A percentile compares a stretch with the other conserved stretches of the same genome.
phyloP scores from a whole-genome alignment of 1,140 invertebrate genomes.

The Hycleus phaleratus region DNA sequence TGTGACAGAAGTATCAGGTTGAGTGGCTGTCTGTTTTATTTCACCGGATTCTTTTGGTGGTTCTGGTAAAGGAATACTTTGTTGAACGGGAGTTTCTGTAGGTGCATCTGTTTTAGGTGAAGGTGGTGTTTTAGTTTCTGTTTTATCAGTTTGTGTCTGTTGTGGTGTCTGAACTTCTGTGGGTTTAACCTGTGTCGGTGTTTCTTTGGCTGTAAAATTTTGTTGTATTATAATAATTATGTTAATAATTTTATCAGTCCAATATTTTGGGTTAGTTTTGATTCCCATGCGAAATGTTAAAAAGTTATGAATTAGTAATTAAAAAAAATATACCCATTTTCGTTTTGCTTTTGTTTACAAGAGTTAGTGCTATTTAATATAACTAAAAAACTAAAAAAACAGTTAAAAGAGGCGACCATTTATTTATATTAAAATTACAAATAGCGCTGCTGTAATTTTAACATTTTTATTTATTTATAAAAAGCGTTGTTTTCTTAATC shows the following conservation, averaged over 20 bases:
- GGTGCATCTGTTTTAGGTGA: conserved; percentile 18
- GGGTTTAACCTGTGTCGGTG: neutral
- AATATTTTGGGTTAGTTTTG: too few species aligned
- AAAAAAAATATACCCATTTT: too few species aligned
- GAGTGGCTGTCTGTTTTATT: conserved; percentile 22
- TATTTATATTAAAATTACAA: too few species aligned
- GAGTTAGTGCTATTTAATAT: too few species aligned
- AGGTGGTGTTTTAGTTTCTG: conserved; percentile 30
- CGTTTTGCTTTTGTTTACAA: neutral
- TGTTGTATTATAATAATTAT: conserved; percentile 20
- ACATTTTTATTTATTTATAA: too few species aligned
- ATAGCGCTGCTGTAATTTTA: too few species aligned
- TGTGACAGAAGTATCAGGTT: conserved; percentile 33
- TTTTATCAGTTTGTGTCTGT: conserved; percentile 22
- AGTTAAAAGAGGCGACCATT: too few species aligned
- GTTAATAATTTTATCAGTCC: neutral
- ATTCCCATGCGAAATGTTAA: too few species aligned
- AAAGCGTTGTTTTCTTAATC: too few species aligned
- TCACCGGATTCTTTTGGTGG: conserved; percentile 13
- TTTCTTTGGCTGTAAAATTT: neutral
- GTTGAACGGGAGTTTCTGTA: conserved; percentile 22
- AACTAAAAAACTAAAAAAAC: too few species aligned
- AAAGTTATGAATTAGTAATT: too few species aligned
- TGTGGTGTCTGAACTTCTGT: conserved; percentile 21
- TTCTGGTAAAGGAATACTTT: conserved; percentile 22